Evolutionary conservation across 2,888 invertebrate species (phyloP), one percentile per base, ranked within the genome.

Genomic region (Herminia tarsipennalis): DNA sequence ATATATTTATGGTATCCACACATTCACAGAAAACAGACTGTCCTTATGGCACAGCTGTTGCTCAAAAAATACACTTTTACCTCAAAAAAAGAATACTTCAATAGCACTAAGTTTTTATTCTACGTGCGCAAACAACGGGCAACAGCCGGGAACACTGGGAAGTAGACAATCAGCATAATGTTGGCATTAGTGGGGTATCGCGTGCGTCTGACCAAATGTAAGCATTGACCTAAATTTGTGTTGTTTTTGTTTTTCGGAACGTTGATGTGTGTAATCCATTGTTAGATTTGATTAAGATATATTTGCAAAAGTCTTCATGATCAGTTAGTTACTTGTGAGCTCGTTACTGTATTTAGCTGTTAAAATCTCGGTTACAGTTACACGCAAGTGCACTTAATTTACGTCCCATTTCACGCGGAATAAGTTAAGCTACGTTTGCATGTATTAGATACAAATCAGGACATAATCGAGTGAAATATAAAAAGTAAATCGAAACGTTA

Each of bases 191-290:
- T 43, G 30, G 40, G 12, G 48, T 33, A 56, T 62, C 46, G 58
- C 65, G 65, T 62, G 64, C 39, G 66, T 52, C 45, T 42, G 61
- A 64, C 62, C 52, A 53, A 61, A 65, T 61, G 59, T 49, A 51
- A 43, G 12, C 49, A 43, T 48, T 53, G 62, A 58, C 64, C 62
- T 41, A 58, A 55, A 51, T 65, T 30, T 4, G 5, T 16, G 2
- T 14, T 30, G 35, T 25, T 47, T 56, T 60, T 50, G 41, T 50
- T 48, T 25, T 8, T 37, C 6, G n/a, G 37, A 25, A 16, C 24
- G 6, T 9, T 27, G n/a, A 34, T 25, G 17, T 28, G 24, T 12
- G 24, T 32, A n/a, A 25, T 25, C 5, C 14, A 22, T 24, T 18
- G 5, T 14, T 10, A 17, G 9, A 10, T 35, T 35, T 24, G 10